These are phyloP conservation scores for Athrips mouffetella DNA, from an alignment of 2,888 invertebrate genomes.

Conservation along the genomic window DNA sequence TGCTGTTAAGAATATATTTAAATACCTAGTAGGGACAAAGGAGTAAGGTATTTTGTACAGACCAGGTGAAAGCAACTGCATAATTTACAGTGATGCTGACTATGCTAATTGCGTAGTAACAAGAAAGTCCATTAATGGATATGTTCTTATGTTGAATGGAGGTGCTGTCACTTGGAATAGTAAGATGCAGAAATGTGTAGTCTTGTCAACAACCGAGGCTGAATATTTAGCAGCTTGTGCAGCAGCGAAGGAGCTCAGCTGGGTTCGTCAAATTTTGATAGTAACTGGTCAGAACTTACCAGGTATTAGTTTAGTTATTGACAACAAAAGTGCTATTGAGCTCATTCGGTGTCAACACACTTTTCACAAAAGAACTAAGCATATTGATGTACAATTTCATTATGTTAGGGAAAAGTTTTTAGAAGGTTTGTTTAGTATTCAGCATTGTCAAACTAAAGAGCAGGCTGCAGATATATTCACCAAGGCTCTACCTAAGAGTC, in stretches of 20 bases:
- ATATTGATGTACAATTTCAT: no score
- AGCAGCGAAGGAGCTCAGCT: slow-evolving; percentile 8
- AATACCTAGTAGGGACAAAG: background rate
- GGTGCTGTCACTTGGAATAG: slow-evolving; percentile 10
- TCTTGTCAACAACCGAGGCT: slow-evolving; percentile 12
- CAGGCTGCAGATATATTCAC: no score
- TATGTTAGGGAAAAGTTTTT: no score
- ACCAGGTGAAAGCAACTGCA: background rate
- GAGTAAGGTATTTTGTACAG: background rate
- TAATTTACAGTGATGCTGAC: background rate
- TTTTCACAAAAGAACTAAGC: no score
- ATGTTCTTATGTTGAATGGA: slow-evolving; percentile 2
- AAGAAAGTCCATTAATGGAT: slow-evolving; percentile 3
- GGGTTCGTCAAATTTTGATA: slow-evolving; percentile 6
- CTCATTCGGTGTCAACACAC: no score
- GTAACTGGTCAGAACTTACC: no score
- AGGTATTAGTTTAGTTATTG: no score
- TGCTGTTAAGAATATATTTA: background rate
- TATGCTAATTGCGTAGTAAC: background rate
- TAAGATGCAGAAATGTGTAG: slow-evolving; percentile 8
- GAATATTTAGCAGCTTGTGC: slow-evolving; percentile 12
- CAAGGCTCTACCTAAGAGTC: no score
- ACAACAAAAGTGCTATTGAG: no score
- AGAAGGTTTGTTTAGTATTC: no score
- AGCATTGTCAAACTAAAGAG: no score